phyloP scores from a whole-genome alignment of 2,797 vertebrate genomes.

The Cygnus olor region DNA sequence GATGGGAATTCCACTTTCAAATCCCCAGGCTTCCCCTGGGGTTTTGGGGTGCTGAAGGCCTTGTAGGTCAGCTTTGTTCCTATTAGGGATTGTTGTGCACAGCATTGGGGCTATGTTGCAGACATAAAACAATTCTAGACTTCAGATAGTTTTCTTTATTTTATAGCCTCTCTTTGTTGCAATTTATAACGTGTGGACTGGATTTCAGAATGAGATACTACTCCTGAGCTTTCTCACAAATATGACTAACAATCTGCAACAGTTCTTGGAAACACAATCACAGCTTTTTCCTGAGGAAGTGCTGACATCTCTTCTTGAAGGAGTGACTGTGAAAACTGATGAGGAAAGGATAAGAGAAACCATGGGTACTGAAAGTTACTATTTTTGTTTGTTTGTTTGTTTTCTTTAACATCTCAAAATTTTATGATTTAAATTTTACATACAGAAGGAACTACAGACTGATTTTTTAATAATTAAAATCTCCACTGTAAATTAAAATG shows the following conservation, averaged over 20 bases:
- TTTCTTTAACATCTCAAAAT: neutral
- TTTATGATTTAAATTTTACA: constrained; percentile 6
- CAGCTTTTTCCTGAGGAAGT: constrained; percentile 77
- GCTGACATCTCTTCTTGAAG: constrained; percentile 80
- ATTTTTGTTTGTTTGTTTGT: neutral
- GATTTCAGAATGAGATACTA: constrained; percentile 87
- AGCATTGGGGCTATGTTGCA: neutral
- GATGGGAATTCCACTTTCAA: neutral
- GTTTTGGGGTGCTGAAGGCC: neutral
- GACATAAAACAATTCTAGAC: neutral
- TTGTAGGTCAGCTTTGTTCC: neutral
- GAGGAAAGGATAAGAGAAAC: constrained; percentile 80
- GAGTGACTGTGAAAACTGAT: constrained; percentile 83
- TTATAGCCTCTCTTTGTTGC: constrained; percentile 87
- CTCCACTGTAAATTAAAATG: neutral
- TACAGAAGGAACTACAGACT: neutral
- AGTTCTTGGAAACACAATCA: constrained; percentile 81
- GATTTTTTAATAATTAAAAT: neutral
- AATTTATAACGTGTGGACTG: constrained; percentile 84
- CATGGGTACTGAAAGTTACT: constrained; percentile 77
- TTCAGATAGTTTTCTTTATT: neutral
- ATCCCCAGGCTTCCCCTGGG: neutral
- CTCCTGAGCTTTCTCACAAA: constrained; percentile 83
- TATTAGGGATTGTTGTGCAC: neutral
- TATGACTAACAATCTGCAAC: constrained; percentile 79